Conservation (phyloP, 2,113 vertebrate species). For the Varanus komodoensis region DNA sequence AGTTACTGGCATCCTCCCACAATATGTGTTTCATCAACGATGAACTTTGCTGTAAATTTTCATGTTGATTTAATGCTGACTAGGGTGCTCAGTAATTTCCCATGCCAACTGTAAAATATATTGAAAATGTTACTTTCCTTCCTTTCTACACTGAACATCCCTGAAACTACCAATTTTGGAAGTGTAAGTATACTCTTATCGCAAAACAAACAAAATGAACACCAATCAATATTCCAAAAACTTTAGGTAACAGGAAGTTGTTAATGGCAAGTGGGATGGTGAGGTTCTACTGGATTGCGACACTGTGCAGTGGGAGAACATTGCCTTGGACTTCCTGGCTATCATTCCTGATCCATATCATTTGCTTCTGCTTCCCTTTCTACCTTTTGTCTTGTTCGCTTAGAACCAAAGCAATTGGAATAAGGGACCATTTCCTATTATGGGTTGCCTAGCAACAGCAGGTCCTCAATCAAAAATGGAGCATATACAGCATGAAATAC, state of each 20-base stretch:
- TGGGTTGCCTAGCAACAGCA: conserved; percentile 36
- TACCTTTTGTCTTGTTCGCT: neutral
- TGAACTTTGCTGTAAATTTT: neutral
- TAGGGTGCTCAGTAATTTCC: conserved; percentile 27
- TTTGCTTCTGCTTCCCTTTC: conserved; percentile 33
- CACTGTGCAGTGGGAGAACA: neutral
- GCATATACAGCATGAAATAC: conserved; percentile 11
- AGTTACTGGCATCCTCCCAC: neutral
- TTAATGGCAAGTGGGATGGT: neutral
- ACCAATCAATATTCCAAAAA: conserved; percentile 27
- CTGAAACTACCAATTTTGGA: neutral
- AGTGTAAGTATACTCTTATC: conserved; percentile 21
- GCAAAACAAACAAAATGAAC: conserved; percentile 12
- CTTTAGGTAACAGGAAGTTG: conserved; percentile 3
- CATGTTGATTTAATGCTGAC: conserved; percentile 26
- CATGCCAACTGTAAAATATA: neutral
- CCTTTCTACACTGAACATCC: conserved; percentile 32
- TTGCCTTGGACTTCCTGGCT: neutral
- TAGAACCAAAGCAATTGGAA: conserved; percentile 23
- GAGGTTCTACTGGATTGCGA: neutral
- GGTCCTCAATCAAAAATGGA: conserved; percentile 19
- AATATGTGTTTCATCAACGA: neutral
- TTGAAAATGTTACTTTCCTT: conserved; percentile 29
- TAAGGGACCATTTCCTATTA: neutral
- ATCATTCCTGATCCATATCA: neutral